Conservation (phyloP, 2,113 vertebrate genomes). For the Gnathonemus echidnorhynchus region DNA sequence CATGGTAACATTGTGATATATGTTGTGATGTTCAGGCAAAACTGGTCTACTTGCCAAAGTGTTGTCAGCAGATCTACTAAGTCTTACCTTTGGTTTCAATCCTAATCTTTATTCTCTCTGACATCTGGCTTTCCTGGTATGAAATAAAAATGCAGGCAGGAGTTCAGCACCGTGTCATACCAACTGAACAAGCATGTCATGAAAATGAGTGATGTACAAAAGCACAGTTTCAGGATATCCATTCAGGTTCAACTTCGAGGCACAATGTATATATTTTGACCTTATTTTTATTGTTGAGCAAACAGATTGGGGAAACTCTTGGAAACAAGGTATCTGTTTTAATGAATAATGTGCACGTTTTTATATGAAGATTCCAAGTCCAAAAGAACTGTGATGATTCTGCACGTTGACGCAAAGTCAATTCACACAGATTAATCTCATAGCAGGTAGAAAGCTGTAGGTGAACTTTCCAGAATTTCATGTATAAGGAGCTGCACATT, state of each 20-base stretch:
- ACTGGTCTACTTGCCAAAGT: not conserved
- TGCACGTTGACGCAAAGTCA: not conserved
- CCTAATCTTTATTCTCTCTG: not conserved
- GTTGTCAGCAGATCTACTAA: not conserved
- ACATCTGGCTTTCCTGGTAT: not conserved
- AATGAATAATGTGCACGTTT: not conserved
- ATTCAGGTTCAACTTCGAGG: not conserved
- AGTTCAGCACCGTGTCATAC: not conserved
- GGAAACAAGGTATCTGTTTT: not conserved
- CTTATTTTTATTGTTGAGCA: not conserved
- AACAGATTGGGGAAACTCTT: not conserved
- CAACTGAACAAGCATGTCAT: not conserved
- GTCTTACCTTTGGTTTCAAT: not conserved
- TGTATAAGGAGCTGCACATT: not conserved
- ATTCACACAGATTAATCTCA: not conserved
- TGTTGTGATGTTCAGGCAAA: not conserved
- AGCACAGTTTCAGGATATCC: not conserved
- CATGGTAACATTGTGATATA: not conserved
- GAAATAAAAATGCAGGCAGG: not conserved
- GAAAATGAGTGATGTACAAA: not conserved
- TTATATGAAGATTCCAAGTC: not conserved
- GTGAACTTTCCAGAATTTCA: not conserved
- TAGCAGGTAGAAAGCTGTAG: not conserved
- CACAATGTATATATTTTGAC: not conserved
- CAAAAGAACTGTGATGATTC: not conserved